These are phyloP conservation scores for Chlorodrepanis virens DNA, from an alignment of 2,113 vertebrate genomes.

Conservation along the genomic window DNA sequence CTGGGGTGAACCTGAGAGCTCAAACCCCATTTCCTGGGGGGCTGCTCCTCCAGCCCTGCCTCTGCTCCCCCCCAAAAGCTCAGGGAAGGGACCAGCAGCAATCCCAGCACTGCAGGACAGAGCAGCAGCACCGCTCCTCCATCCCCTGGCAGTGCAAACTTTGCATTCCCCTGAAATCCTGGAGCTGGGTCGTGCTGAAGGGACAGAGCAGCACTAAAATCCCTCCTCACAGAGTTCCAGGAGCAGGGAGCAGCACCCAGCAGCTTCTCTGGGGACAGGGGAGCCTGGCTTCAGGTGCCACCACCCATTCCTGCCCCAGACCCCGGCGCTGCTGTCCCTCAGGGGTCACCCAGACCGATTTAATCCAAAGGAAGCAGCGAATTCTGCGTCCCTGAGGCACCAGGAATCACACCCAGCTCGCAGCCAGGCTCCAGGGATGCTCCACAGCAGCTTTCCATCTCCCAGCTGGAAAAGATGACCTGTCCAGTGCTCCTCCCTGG, in stretches of 20 bases:
- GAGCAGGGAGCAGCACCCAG: neutral
- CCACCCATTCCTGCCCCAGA: neutral
- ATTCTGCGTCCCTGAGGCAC: neutral
- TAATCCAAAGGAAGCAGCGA: neutral
- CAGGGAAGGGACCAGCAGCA: neutral
- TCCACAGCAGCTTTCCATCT: neutral
- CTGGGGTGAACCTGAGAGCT: accelerated
- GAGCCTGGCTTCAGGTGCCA: neutral
- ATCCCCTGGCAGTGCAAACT: accelerated
- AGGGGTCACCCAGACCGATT: accelerated
- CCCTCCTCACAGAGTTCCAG: accelerated
- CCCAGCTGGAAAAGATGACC: neutral
- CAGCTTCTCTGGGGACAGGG: neutral
- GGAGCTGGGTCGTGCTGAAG: accelerated
- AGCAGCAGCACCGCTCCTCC: accelerated
- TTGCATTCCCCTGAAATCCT: neutral
- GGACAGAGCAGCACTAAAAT: accelerated
- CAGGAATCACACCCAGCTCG: accelerated
- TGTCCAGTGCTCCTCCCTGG: neutral
- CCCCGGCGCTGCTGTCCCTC: neutral
- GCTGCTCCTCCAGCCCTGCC: neutral
- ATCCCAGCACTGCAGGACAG: accelerated
- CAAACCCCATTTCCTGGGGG: neutral
- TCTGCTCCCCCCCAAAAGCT: neutral
- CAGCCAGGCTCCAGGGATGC: neutral